phyloP scores from a whole-genome alignment of 53 echinoderm and acorn worm genomes.

The Patiria pectinifera region DNA sequence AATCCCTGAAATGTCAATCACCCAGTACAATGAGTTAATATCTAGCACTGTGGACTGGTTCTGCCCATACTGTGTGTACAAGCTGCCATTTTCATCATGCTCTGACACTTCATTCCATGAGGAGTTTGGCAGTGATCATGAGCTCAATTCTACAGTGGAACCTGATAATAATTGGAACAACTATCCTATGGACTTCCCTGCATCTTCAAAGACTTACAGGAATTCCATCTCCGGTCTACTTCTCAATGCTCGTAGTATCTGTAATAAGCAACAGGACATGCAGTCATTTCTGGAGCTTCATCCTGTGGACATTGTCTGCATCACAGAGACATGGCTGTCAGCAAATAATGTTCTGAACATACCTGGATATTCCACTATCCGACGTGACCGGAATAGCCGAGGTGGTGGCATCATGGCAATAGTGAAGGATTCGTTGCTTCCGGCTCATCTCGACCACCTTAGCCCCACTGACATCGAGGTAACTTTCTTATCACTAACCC shows the following conservation, averaged over 20 bases:
- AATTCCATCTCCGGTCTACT: too few species aligned
- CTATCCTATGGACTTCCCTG: too few species aligned
- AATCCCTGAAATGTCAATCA: too few species aligned
- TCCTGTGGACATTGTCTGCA: too few species aligned
- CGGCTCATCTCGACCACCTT: not conserved
- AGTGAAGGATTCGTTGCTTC: constrained; percentile 11
- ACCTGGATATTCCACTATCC: constrained; percentile 22
- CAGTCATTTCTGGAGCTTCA: too few species aligned
- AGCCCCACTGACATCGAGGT: constrained; percentile 19
- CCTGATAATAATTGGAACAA: too few species aligned
- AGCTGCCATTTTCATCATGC: not conserved
- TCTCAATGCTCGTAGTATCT: not conserved
- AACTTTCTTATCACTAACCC: not conserved
- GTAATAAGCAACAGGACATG: constrained; percentile 5
- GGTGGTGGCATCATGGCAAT: constrained; percentile 42
- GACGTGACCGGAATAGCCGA: constrained; percentile 8
- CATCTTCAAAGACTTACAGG: too few species aligned
- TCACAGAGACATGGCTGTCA: constrained; percentile 32
- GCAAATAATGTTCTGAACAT: not conserved
- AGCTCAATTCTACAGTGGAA: too few species aligned
- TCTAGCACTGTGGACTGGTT: too few species aligned
- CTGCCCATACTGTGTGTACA: not conserved
- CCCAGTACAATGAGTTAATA: too few species aligned
- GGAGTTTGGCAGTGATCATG: too few species aligned
- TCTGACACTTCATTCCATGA: too few species aligned